Evolutionary conservation across 2,113 vertebrate species (phyloP), one percentile per base, ranked within the genome.

Genomic region (Nibea albiflora): DNA sequence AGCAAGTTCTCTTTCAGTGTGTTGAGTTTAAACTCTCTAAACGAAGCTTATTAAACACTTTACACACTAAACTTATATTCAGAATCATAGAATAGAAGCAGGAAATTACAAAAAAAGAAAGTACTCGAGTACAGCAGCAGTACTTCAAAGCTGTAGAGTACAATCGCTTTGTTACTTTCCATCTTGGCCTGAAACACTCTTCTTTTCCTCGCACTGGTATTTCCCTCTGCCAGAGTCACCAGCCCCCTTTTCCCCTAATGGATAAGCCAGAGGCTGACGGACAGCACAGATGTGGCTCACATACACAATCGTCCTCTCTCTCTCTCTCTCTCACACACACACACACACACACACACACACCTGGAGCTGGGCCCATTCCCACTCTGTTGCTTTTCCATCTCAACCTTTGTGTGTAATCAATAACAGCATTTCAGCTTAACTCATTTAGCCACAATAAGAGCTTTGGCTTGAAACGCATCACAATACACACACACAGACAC

Each of bases 341-440:
- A 16, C 56, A 28, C 57, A 39, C 58, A 61, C 16, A 1, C 16
- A 65, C 26, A 76, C 60, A 61, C 52, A 64, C 63, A 73, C 72
- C 70, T 73, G 72, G 57, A 78, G 57, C 57, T 52, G 35, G 75
- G 52, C 80, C 81, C 54, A 80, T 69, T 80, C 79, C 75, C 52
- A 69, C 66, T 85, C 61, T 85, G 76, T 54, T 83, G 81, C 88
- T 83, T 82, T 84, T 87, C 86, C 84, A 85, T 84, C 84, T 84
- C 81, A 85, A 86, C 80, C 70, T 86, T 84, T 84, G 88, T 85
- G 78, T 79, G 80, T 80, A 88, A 93, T 93, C 89, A 89, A 92
- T 92, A 92, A 86, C 64, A 90, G 57, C 85, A 84, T 88, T 91
- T 82, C 78, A 88, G 77, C 80, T 82, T 84, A 81, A 83, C 81